A percentile compares a stretch with the other conserved stretches of the same genome.
Evolutionary conservation across 2,797 vertebrate species (phyloP).

Genomic region (Knipowitschia caucasica): DNA sequence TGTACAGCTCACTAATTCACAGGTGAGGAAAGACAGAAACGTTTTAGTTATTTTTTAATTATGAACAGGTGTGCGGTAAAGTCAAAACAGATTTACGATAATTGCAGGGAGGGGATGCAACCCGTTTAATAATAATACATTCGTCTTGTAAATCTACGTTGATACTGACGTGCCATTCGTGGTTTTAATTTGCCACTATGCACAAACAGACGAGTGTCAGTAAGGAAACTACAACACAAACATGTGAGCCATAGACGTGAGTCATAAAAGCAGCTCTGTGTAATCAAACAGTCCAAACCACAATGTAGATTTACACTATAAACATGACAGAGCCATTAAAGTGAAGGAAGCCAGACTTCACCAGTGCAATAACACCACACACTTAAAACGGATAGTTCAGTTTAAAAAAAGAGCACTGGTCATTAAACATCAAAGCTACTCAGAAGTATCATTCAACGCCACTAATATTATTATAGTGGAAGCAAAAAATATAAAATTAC

Average conservation of each 20-base stretch:
- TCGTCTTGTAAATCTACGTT: slow-evolving; percentile 2
- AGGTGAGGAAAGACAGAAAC: slow-evolving; percentile 29
- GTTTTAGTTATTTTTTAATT: neutral
- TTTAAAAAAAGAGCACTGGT: slow-evolving; percentile 20
- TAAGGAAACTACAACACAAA: slow-evolving; percentile 18
- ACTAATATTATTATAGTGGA: neutral
- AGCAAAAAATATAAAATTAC: neutral
- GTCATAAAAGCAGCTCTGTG: slow-evolving; percentile 36
- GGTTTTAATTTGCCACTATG: slow-evolving; percentile 7
- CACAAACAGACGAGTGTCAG: slow-evolving; percentile 16
- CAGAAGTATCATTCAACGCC: slow-evolving; percentile 20
- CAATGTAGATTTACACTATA: slow-evolving; percentile 37
- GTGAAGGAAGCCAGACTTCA: slow-evolving; percentile 34
- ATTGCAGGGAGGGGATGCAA: neutral
- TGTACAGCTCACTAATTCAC: slow-evolving; percentile 79
- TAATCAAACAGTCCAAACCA: slow-evolving; percentile 45
- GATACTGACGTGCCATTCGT: slow-evolving; percentile 14
- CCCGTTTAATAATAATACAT: neutral
- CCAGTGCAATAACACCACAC: slow-evolving; percentile 36
- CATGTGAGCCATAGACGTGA: slow-evolving; percentile 45
- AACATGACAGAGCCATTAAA: slow-evolving; percentile 50
- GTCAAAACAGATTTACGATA: neutral
- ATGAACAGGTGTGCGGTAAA: neutral
- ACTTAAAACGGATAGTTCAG: slow-evolving; percentile 41
- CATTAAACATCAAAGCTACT: slow-evolving; percentile 24